Base-by-base conservation (phyloP, 2,888 invertebrate genomes). In the Stictocephala bisonia region DNA sequence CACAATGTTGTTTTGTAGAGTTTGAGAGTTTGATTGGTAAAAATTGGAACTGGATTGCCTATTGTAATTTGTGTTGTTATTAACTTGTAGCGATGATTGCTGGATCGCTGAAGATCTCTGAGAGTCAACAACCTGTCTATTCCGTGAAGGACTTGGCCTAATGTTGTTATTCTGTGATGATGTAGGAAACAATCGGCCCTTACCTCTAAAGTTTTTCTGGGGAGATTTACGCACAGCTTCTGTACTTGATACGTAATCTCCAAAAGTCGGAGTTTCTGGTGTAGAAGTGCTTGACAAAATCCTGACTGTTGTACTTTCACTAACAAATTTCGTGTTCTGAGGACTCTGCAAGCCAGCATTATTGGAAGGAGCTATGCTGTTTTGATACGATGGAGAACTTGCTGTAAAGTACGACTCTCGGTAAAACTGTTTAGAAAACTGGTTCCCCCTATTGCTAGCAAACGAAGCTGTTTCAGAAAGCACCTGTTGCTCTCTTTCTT, bases 401-500 rank as follows among this genome's bases (percentile, higher is more conserved):
- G 80, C 50, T 78, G 80, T 20, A 67, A 74, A 51, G 80, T 80
- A 44, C 11, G 79, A 58, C 71, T 79, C 68, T 80, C 82, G 75
- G 80, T 82, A 48, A 80, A 81, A 75, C 81, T 83, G 15, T 80
- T 78, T 76, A 76, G 80, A 48, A 75, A 81, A 64, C 77, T 79
- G 40, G 77, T 82, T 83, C 15, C 82, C 81, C 18, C 83, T 83
- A 76, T 84, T 87, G 41, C 88, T 87, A 1, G 88, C 89, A 81
- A 94, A 93, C 0, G 93, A 92, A 0, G 92, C 91, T 6, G 91
- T 90, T 83, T 94, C 94, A 7, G 93, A 92, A 0, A 90, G 88
- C 0, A 90, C 87, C 82, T 93, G 93, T 81, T 88, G 88, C 83
- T 93, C 92, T 74, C 84, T 64, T 56, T 72, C 72, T 71, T 69